Evolutionary conservation across 2,113 vertebrate genomes (phyloP).

Genomic region (Porphyrio hochstetteri): DNA sequence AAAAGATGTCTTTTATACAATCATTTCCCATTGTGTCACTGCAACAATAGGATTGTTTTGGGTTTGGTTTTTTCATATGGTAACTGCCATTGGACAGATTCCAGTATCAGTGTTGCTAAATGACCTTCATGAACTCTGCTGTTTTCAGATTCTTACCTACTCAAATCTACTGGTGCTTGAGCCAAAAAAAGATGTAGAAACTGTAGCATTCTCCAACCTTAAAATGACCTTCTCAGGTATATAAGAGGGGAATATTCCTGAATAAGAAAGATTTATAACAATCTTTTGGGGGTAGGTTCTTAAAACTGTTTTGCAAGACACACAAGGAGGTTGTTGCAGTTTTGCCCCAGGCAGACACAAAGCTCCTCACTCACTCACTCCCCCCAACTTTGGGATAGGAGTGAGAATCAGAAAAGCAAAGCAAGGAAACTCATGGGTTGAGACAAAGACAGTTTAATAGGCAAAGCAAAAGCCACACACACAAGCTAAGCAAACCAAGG

Average conservation of each 20-base stretch:
- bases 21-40: neutral
- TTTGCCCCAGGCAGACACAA: too few species aligned
- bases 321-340: neutral
- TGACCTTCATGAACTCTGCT: fast-evolving
- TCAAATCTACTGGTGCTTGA: neutral
- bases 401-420: too few species aligned
- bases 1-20: neutral
- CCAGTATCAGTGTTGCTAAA: neutral
- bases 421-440: too few species aligned
- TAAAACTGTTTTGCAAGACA: neutral
- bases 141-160: neutral
- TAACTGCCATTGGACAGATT: neutral
- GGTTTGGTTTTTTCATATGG: neutral
- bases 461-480: too few species aligned
- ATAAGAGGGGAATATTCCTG: neutral
- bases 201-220: neutral
- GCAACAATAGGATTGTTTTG: neutral
- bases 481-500: too few species aligned
- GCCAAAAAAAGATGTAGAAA: neutral
- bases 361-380: too few species aligned
- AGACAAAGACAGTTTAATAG: too few species aligned
- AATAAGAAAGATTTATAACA: neutral
- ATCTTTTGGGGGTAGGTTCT: neutral
- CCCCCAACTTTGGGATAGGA: too few species aligned
- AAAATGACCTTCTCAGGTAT: neutral